Percentiles rank a stretch among this genome's conserved stretches.
These are phyloP conservation scores for Apotomis capreana DNA, from an alignment of 2,888 invertebrate species.

Conservation along the genomic window DNA sequence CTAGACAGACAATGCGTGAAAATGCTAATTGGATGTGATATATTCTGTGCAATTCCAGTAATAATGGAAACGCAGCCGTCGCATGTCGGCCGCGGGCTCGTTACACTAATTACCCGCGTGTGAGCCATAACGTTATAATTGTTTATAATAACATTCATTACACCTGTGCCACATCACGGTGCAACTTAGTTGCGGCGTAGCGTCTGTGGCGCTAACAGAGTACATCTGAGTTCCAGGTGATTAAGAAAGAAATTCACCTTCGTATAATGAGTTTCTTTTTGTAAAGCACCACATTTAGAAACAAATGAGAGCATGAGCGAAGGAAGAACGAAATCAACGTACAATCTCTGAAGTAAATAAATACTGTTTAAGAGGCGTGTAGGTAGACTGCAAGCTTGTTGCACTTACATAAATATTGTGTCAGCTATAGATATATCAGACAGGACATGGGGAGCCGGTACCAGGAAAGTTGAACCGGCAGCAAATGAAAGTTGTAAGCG, in stretches of 20 bases:
- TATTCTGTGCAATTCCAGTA: not conserved
- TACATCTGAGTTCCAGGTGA: not conserved
- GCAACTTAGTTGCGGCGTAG: not conserved
- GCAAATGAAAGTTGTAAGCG: constrained; percentile 9
- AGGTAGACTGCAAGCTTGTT: not conserved
- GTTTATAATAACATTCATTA: constrained; percentile 1
- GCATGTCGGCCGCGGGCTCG: not conserved
- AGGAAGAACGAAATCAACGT: no score
- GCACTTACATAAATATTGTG: not conserved
- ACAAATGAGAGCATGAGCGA: no score
- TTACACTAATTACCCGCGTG: constrained; percentile 15
- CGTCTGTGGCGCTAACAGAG: not conserved
- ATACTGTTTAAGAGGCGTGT: no score
- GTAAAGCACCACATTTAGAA: no score
- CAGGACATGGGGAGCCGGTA: not conserved
- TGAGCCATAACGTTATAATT: constrained; percentile 5
- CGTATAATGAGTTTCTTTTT: not conserved
- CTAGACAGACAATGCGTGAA: no score
- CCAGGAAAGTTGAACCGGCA: constrained; percentile 3
- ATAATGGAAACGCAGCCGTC: not conserved
- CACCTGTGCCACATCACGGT: not conserved
- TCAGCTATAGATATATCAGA: not conserved
- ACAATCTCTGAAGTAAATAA: no score
- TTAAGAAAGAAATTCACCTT: not conserved
- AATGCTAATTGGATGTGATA: no score